phyloP scores from a whole-genome alignment of 2,888 invertebrate genomes.

The Macropis europaea region DNA sequence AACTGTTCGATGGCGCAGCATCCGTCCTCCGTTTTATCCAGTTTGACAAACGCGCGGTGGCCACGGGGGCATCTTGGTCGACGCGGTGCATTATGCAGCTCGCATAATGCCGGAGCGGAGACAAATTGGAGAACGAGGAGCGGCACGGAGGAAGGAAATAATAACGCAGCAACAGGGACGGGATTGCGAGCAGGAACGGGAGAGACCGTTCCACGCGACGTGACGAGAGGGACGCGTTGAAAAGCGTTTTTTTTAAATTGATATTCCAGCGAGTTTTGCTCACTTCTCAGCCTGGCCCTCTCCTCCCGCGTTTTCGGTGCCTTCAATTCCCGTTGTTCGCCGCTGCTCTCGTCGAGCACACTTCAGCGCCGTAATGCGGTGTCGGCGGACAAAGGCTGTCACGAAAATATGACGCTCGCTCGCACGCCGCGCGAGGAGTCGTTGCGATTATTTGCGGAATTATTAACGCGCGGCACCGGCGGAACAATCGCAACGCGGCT shows the following conservation, averaged over 20 bases:
- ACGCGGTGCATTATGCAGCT: constrained; percentile 30
- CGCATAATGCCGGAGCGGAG: constrained; percentile 31
- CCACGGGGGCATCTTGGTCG: constrained; percentile 32
- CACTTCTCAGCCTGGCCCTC: too few relatives aligned
- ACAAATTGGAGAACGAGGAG: constrained; percentile 37
- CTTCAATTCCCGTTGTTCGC: too few relatives aligned
- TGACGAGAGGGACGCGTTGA: constrained; percentile 12
- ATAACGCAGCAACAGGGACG: not conserved
- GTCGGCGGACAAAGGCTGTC: constrained; percentile 28
- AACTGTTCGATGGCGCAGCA: too few relatives aligned
- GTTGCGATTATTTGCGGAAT: constrained; percentile 20
- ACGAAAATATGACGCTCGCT: constrained; percentile 40
- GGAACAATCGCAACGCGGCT: constrained; percentile 40
- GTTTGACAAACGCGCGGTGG: constrained; percentile 10
- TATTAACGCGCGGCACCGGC: constrained; percentile 25
- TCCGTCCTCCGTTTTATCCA: constrained; percentile 18
- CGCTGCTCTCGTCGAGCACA: not conserved
- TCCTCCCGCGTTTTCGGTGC: too few relatives aligned
- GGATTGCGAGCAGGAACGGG: not conserved
- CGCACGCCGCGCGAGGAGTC: not conserved
- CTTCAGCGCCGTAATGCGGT: not conserved
- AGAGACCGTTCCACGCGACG: too few relatives aligned
- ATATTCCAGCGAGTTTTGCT: too few relatives aligned
- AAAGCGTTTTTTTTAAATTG: constrained; percentile 34
- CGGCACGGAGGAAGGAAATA: constrained; percentile 27